Conservation (phyloP, 1,140 invertebrate species). For the Odontomachus brunneus region DNA sequence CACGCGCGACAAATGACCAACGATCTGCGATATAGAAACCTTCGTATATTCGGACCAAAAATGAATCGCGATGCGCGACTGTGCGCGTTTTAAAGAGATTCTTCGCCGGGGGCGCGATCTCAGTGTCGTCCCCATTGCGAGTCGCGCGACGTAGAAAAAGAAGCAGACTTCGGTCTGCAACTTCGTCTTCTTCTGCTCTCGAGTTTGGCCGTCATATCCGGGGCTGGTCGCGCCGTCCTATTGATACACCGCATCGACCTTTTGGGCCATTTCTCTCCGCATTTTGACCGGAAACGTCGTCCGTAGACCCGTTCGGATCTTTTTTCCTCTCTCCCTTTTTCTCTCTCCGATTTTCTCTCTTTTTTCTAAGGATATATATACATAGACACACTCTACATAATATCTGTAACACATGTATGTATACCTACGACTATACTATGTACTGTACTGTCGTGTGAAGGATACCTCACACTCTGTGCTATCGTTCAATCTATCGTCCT, state of each 20-base stretch:
- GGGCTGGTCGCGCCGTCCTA: constrained; percentile 59
- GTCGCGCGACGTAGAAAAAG: too few relatives aligned
- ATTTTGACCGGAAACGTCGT: constrained; percentile 43
- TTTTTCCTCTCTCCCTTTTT: constrained; percentile 29
- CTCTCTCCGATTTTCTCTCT: constrained; percentile 37
- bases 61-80: too few relatives aligned
- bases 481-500: constrained; percentile 68
- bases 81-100: too few relatives aligned
- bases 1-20: constrained; percentile 62
- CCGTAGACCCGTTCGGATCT: constrained; percentile 17
- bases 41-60: constrained; percentile 48
- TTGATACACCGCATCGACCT: constrained; percentile 43
- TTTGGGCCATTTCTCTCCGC: constrained; percentile 53
- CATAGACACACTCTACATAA: constrained; percentile 47
- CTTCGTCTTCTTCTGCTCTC: constrained; percentile 10
- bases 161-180: background rate
- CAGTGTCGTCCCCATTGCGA: too few relatives aligned
- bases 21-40: constrained; percentile 2
- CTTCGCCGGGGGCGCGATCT: too few relatives aligned
- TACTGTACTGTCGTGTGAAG: constrained; percentile 33
- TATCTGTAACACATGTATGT: constrained; percentile 49
- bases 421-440: constrained; percentile 54
- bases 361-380: constrained; percentile 38
- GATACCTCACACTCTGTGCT: constrained; percentile 43
- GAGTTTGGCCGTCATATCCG: constrained; percentile 7